Conservation (phyloP, 2,797 vertebrate genomes). For the Octomys mimax region DNA sequence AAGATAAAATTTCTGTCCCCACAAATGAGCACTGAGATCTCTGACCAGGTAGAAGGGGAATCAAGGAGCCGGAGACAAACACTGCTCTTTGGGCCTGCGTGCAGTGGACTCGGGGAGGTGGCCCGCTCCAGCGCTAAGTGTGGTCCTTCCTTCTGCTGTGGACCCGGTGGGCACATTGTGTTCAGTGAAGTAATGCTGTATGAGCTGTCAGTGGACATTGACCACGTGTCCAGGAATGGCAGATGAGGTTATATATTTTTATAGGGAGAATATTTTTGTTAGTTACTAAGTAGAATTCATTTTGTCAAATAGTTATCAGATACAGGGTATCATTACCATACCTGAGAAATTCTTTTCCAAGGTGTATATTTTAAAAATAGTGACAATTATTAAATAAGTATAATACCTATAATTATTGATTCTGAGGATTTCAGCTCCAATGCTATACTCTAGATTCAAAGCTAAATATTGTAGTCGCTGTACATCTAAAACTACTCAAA, state of each 20-base stretch:
- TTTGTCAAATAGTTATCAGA: constrained; percentile 28
- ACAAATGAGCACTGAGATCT: not conserved
- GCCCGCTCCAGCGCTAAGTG: not conserved
- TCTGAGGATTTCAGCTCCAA: constrained; percentile 46
- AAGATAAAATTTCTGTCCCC: not conserved
- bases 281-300: not conserved
- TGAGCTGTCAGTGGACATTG: not conserved
- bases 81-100: not conserved
- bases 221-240: not conserved
- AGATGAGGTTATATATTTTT: not conserved
- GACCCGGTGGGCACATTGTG: not conserved
- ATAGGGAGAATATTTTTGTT: not conserved
- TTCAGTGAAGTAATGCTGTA: not conserved
- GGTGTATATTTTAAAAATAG: not conserved
- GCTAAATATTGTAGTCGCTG: not conserved
- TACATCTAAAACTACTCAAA: not conserved
- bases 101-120: not conserved
- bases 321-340: not conserved
- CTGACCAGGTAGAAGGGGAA: not conserved
- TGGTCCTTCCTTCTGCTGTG: not conserved
- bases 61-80: not conserved
- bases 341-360: not conserved
- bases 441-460: constrained; percentile 23
- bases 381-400: not conserved
- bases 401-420: not conserved